These are phyloP conservation scores for Drosophila ezoana DNA, from an alignment of 2,888 invertebrate species.

Conservation along the genomic window DNA sequence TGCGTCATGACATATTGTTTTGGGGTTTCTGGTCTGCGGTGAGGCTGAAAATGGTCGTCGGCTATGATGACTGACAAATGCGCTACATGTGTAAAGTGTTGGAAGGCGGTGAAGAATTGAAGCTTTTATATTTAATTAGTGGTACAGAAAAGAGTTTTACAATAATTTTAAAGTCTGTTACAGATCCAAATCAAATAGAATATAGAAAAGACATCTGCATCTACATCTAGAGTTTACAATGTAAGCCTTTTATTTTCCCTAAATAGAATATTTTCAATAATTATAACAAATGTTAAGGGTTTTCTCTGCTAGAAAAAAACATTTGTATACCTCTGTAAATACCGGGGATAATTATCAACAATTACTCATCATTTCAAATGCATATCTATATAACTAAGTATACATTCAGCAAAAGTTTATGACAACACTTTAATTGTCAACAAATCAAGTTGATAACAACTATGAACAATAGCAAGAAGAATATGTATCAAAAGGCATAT, in stretches of 20 bases:
- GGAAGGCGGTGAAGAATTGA: no score
- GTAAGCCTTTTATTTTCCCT: no score
- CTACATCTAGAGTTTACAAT: no score
- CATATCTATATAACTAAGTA: not conserved
- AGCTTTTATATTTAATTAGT: no score
- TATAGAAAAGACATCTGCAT: no score
- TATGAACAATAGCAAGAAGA: conserved; percentile 5
- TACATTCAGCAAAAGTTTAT: conserved; percentile 5
- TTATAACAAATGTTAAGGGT: not conserved
- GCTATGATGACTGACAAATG: conserved; percentile 18
- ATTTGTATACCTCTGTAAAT: not conserved
- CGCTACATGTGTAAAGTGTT: conserved; percentile 19
- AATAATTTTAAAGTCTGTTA: no score
- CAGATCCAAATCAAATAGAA: no score
- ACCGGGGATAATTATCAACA: conserved; percentile 11
- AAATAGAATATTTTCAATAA: not conserved
- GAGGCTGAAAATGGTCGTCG: conserved; percentile 2
- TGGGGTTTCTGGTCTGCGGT: conserved; percentile 5
- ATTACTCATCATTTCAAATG: conserved; percentile 36
- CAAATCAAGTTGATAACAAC: conserved; percentile 48
- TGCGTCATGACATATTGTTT: conserved; percentile 49
- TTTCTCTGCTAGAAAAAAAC: not conserved
- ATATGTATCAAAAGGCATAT: not conserved
- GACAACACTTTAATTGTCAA: conserved; percentile 45
- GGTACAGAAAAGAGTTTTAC: no score